These are phyloP conservation scores for Rana temporaria DNA, from an alignment of 2,113 vertebrate genomes.

Conservation along the genomic window DNA sequence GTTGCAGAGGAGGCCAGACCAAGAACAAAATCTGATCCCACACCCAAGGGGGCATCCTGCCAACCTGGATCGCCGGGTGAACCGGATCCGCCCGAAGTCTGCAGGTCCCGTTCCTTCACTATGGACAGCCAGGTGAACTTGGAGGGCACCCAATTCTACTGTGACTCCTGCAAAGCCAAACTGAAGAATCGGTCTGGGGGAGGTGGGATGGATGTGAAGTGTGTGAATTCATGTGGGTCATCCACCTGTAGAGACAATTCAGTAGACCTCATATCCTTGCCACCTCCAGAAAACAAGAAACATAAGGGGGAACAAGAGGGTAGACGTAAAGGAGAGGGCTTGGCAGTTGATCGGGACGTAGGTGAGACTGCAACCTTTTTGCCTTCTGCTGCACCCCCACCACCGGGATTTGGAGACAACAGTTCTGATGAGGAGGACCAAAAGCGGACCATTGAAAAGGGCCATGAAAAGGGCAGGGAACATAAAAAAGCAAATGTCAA, in stretches of 20 bases:
- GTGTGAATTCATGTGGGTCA: constrained; percentile 73
- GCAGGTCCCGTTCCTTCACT: constrained; percentile 87
- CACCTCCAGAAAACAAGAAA: constrained; percentile 91
- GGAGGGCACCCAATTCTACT: constrained; percentile 78
- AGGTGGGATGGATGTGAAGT: constrained; percentile 62
- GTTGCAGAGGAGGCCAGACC: constrained; percentile 86
- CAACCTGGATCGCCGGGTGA: constrained; percentile 71
- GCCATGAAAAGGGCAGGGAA: constrained; percentile 61
- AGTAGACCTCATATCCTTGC: constrained; percentile 92
- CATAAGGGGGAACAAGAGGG: constrained; percentile 72
- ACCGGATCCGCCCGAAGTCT: constrained; percentile 71
- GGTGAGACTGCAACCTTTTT: constrained; percentile 76
- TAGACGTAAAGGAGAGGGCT: constrained; percentile 68
- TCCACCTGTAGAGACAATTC: constrained; percentile 79
- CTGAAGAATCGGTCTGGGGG: constrained; percentile 73
- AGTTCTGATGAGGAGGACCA: constrained; percentile 95
- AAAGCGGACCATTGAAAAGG: constrained; percentile 76
- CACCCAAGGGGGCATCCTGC: constrained; percentile 80
- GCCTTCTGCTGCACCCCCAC: constrained; percentile 90
- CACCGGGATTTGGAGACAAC: constrained; percentile 96
- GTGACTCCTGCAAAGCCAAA: constrained; percentile 92
- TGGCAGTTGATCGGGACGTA: constrained; percentile 75
- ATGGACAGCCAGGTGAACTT: constrained; percentile 79
- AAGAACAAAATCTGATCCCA: constrained; percentile 95
- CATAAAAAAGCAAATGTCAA: constrained; percentile 72